phyloP scores from a whole-genome alignment of 92 coral and sea anemone genomes.

The Galaxea fascicularis region DNA sequence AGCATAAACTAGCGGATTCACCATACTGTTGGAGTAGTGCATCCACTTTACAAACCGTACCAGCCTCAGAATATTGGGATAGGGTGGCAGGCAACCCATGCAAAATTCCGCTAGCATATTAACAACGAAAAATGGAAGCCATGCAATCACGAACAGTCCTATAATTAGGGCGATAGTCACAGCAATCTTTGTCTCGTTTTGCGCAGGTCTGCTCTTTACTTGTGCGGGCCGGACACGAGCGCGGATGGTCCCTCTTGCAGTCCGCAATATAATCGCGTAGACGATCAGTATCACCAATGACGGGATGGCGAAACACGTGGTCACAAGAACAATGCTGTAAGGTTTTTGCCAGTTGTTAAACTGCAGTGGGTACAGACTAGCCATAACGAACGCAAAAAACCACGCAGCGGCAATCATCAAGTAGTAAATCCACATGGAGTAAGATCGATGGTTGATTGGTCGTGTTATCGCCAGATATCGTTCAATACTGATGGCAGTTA shows the following conservation, averaged over 20 bases:
- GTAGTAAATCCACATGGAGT: conserved; percentile 65
- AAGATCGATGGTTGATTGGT: conserved; percentile 80
- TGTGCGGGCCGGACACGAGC: conserved; percentile 70
- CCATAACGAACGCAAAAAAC: conserved; percentile 76
- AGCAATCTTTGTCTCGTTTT: conserved; percentile 80
- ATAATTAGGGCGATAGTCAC: conserved; percentile 84
- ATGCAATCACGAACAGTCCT: conserved; percentile 86
- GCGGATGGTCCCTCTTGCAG: conserved; percentile 62
- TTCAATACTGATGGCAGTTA: conserved; percentile 95
- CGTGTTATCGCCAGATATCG: conserved; percentile 87
- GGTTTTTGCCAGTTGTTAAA: conserved; percentile 77
- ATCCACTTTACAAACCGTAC: conserved; percentile 90
- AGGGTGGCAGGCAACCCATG: conserved; percentile 49
- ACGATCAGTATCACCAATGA: conserved; percentile 67
- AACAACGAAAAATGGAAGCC: conserved; percentile 86
- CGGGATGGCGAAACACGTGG: conserved; percentile 80
- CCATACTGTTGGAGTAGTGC: conserved; percentile 90
- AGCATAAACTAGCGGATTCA: conserved; percentile 89
- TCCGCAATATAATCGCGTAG: conserved; percentile 74
- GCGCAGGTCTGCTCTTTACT: conserved; percentile 45
- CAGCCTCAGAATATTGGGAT: conserved; percentile 57
- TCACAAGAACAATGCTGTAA: conserved; percentile 66
- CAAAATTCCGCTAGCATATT: conserved; percentile 69
- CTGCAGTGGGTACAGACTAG: conserved; percentile 71
- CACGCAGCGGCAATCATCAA: conserved; percentile 73